These are phyloP conservation scores for Mormyrus hasselquistii DNA, from an alignment of 2,797 vertebrate species.

Conservation along the genomic window DNA sequence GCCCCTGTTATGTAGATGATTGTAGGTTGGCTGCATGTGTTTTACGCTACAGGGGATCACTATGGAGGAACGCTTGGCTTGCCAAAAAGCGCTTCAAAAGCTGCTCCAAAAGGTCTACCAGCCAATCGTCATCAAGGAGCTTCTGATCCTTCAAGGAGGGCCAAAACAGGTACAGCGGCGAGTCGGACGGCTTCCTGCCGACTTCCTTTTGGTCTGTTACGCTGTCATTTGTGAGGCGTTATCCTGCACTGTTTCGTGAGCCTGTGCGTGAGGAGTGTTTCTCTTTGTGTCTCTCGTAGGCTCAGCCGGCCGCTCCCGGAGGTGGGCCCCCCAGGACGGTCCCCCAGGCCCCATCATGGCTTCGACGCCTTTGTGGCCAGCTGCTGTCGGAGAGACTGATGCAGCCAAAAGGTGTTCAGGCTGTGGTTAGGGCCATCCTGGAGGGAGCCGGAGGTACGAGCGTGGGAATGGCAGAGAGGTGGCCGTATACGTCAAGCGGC, in stretches of 20 bases:
- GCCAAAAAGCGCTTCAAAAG: slow-evolving; percentile 59
- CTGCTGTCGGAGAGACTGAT: slow-evolving; percentile 83
- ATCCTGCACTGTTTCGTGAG: background rate
- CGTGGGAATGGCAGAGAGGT: background rate
- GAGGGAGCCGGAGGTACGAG: slow-evolving; percentile 76
- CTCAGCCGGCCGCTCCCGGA: slow-evolving; percentile 19
- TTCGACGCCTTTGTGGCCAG: slow-evolving; percentile 78
- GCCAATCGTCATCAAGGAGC: slow-evolving; percentile 78
- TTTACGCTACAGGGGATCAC: slow-evolving; percentile 57
- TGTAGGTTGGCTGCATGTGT: background rate
- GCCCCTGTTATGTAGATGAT: background rate
- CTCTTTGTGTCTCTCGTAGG: slow-evolving; percentile 29
- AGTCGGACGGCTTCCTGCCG: background rate
- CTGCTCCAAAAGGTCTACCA: slow-evolving; percentile 80
- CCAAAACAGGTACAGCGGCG: slow-evolving; percentile 65
- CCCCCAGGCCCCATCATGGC: slow-evolving; percentile 67
- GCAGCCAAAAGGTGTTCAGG: slow-evolving; percentile 75
- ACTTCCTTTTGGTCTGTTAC: no score
- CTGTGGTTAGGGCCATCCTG: slow-evolving; percentile 78
- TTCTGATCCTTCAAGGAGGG: slow-evolving; percentile 82
- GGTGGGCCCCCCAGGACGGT: slow-evolving; percentile 28
- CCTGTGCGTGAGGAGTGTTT: background rate
- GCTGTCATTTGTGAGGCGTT: background rate
- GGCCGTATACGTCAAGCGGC: background rate
- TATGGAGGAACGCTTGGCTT: slow-evolving; percentile 58